Evolutionary conservation across 2,113 vertebrate genomes (phyloP), one percentile per base, ranked within the genome.

Genomic region (Heterocephalus glaber): DNA sequence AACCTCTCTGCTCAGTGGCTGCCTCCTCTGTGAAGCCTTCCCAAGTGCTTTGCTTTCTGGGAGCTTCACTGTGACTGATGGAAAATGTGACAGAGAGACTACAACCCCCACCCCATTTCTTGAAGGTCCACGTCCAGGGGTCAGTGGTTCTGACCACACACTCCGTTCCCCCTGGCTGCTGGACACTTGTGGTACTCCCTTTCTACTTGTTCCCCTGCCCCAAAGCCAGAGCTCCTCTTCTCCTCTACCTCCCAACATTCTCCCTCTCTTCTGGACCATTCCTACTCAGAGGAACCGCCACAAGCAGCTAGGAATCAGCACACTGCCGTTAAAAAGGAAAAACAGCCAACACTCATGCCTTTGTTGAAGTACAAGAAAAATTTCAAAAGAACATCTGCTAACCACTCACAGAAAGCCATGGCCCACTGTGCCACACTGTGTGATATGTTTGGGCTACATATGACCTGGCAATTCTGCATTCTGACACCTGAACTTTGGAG

Each of bases 161-260:
- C 4, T 8, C 38, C 26, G 1, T 4, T 2, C 26, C 47, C n/a
- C 66, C 60, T 16, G 30, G 66, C 30, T 12, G 6, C 0, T 0
- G 16, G 17, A 12, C 19, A 47, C 66, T 11, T 30, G 30, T n/a
- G 13, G 11, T 6, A 1, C 47, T 10, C 35, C 38, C 61, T 52
- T 14, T n/a, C 41, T 68, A 61, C 9, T 1, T 52, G 20, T 35
- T 9, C 28, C 54, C 60, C 41, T 68, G n/a, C 7, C 76, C 68
- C 30, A 44, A 26, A 63, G 24, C 13, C n/a, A 0, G 16, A 19
- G 49, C 60, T 30, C 58, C 17, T 47, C 66, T 33, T 2, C 8
- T 30, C 16, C 38, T 35, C 33, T 1, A 11, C 44, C 56, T 63
- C 66, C 56, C 61, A 22, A 4, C 14, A 17, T 35, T 20, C 35